Evolutionary conservation across 2,113 vertebrate species (phyloP).

Genomic region (Hydropotes inermis): DNA sequence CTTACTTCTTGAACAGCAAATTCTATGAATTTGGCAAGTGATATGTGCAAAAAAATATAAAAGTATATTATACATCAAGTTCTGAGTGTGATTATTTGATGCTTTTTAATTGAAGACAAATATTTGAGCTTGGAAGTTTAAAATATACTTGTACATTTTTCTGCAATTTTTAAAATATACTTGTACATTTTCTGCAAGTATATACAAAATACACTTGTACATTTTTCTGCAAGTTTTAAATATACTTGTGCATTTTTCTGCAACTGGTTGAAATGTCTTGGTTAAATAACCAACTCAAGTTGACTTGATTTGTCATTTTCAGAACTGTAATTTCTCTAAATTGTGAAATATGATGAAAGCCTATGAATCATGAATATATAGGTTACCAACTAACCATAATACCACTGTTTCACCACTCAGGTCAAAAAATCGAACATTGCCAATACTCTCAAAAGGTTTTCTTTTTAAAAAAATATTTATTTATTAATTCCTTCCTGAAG

Average conservation of each 20-base stretch:
- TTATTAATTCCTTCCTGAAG: background rate
- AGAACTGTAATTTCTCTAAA: background rate
- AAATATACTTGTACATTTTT: background rate
- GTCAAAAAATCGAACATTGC: background rate
- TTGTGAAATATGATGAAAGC: background rate
- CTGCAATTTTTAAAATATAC: background rate
- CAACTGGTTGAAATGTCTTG: background rate
- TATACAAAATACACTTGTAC: background rate
- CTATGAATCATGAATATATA: background rate
- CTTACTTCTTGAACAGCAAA: background rate
- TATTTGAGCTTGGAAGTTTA: constrained; percentile 26
- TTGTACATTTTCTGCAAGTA: background rate
- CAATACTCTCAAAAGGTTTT: background rate
- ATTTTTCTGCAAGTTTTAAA: constrained; percentile 11
- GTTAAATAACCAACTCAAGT: background rate
- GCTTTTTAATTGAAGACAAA: background rate
- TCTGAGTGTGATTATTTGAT: constrained; percentile 3
- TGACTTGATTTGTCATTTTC: background rate
- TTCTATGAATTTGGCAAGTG: constrained; percentile 18
- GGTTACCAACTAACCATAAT: background rate
- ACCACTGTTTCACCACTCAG: background rate
- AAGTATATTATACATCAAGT: background rate
- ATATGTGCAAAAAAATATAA: background rate
- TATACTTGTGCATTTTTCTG: background rate
- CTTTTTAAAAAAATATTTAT: background rate